phyloP scores from a whole-genome alignment of 2,888 invertebrate genomes.

The Trichogramma dendrolimi region DNA sequence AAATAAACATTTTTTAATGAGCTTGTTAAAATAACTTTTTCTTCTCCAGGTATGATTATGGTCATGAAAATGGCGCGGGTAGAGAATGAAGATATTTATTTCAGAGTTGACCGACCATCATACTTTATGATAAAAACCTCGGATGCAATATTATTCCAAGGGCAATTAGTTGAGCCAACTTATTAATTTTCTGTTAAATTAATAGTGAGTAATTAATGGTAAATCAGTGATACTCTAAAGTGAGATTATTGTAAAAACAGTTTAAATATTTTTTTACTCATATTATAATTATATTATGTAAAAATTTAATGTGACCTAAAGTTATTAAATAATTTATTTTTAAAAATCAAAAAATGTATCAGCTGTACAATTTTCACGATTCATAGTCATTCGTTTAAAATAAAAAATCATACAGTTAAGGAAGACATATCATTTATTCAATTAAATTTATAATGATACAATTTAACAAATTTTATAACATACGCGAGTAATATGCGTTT shows the following conservation, averaged over 20 bases:
- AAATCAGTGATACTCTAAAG: neutral
- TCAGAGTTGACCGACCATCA: conserved; percentile 21
- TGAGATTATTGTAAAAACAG: neutral
- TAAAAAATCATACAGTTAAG: neutral
- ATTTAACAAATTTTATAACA: conserved; percentile 3
- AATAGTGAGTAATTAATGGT: neutral
- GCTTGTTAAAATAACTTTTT: neutral
- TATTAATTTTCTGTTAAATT: neutral
- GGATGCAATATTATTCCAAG: conserved; percentile 15
- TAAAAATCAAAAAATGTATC: no score
- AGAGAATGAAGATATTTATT: neutral
- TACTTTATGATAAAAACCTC: conserved; percentile 15
- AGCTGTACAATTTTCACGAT: no score
- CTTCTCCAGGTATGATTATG: conserved; percentile 7
- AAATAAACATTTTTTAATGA: neutral
- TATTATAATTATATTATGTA: neutral
- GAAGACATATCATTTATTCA: conserved; percentile 14
- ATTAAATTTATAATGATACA: conserved; percentile 18
- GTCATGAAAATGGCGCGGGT: conserved; percentile 6
- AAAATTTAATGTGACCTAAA: no score
- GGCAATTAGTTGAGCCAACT: conserved; percentile 5
- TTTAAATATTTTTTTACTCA: neutral
- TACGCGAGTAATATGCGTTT: conserved; percentile 13
- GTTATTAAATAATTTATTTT: no score
- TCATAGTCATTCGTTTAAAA: neutral